Evolutionary conservation across 2,113 vertebrate species (phyloP).

Genomic region (Sinocyclocheilus rhinocerous): DNA sequence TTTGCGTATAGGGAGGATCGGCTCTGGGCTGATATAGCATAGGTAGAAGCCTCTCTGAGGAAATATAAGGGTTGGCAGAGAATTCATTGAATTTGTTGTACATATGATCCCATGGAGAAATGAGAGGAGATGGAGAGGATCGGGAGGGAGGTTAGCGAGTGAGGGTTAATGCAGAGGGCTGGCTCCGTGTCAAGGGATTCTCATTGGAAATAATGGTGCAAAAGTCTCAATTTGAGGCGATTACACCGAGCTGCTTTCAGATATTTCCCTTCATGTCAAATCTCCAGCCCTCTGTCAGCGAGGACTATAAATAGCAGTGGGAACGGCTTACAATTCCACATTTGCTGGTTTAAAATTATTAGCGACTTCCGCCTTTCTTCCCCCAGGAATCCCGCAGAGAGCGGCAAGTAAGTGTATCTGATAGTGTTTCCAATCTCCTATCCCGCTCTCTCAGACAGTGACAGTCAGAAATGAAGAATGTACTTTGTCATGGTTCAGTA

Average conservation of each 20-base stretch:
- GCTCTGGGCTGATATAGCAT: conserved; percentile 58
- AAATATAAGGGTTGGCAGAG: conserved; percentile 67
- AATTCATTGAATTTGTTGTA: conserved; percentile 75
- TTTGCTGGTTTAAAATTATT: conserved; percentile 49
- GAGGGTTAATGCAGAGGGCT: conserved; percentile 64
- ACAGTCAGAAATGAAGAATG: conserved; percentile 61
- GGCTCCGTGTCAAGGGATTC: conserved; percentile 62
- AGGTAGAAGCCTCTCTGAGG: conserved; percentile 65
- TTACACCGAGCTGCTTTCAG: conserved; percentile 50
- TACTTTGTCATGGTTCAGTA: conserved; percentile 59
- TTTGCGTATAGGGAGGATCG: no score
- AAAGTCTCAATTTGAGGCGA: conserved; percentile 67
- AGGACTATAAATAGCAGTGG: conserved; percentile 18
- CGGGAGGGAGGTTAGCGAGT: conserved; percentile 23
- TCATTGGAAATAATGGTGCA: conserved; percentile 67
- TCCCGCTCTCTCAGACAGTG: not conserved
- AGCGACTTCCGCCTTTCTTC: not conserved
- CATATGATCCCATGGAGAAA: conserved; percentile 68
- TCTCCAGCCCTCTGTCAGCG: conserved; percentile 31
- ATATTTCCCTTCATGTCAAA: conserved; percentile 25
- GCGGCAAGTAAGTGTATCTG: not conserved
- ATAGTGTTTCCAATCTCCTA: conserved; percentile 17
- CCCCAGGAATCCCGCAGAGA: not conserved
- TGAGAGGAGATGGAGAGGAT: conserved; percentile 31
- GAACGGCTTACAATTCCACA: conserved; percentile 31